phyloP scores from a whole-genome alignment of 2,888 invertebrate genomes.

The Bombylius discolor region DNA sequence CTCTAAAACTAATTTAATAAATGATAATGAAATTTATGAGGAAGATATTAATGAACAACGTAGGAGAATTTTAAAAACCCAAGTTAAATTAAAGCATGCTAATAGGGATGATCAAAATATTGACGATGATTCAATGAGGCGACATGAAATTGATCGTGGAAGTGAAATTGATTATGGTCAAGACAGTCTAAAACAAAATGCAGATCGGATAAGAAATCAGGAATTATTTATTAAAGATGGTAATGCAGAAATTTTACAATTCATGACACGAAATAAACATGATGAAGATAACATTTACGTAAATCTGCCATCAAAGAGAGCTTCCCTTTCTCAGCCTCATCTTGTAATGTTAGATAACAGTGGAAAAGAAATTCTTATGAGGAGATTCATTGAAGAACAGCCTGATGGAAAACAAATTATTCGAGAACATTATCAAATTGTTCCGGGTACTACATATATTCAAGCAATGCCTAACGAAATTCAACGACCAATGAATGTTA shows the following conservation, averaged over 20 bases:
- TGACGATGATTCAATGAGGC: conserved; percentile 58
- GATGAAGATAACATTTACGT: conserved; percentile 49
- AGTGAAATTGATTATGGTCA: conserved; percentile 46
- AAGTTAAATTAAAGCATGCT: conserved; percentile 1
- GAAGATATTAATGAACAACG: conserved; percentile 24
- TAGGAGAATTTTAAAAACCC: too few relatives aligned
- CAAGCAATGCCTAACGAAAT: conserved; percentile 35
- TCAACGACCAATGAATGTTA: conserved; percentile 15
- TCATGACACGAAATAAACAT: conserved; percentile 60
- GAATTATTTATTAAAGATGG: conserved; percentile 73
- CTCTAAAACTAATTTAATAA: conserved; percentile 36
- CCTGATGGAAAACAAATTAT: conserved; percentile 50
- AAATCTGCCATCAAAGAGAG: conserved; percentile 41
- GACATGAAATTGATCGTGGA: conserved; percentile 65
- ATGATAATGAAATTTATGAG: conserved; percentile 33
- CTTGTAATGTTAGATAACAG: conserved; percentile 59
- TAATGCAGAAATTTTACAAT: conserved; percentile 67
- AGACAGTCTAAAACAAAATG: conserved; percentile 23
- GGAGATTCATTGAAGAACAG: conserved; percentile 73
- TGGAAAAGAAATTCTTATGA: conserved; percentile 73
- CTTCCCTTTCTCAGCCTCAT: conserved; percentile 46
- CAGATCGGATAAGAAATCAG: conserved; percentile 34
- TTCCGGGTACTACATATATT: conserved; percentile 31
- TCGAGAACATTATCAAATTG: conserved; percentile 38
- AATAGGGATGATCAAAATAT: conserved; percentile 39